Conservation (phyloP, 2,113 vertebrate genomes). For the Coregonus clupeaformis region DNA sequence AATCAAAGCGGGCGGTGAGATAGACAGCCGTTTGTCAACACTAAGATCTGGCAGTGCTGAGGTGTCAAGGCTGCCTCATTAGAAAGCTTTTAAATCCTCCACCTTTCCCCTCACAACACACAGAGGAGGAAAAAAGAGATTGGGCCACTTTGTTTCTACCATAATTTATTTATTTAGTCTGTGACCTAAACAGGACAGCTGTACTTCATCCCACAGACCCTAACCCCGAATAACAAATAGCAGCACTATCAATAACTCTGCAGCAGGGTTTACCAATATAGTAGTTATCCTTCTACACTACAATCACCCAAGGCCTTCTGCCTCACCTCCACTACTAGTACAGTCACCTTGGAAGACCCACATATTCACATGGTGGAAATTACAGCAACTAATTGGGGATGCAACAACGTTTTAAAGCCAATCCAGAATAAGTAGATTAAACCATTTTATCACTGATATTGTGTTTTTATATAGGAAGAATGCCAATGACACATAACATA, state of each 20-base stretch:
- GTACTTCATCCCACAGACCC: neutral
- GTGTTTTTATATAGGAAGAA: too few relatives aligned
- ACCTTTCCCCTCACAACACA: conserved; percentile 67
- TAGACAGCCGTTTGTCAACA: conserved; percentile 85
- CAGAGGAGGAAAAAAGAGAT: too few relatives aligned
- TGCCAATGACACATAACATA: too few relatives aligned
- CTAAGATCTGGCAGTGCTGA: conserved; percentile 77
- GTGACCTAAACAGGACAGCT: neutral
- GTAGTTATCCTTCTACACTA: neutral
- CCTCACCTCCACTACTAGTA: neutral
- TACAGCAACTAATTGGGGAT: too few relatives aligned
- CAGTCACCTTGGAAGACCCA: too few relatives aligned
- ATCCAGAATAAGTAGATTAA: too few relatives aligned
- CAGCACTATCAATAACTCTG: neutral
- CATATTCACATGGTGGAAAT: too few relatives aligned
- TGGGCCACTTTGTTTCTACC: conserved; percentile 65
- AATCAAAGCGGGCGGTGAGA: conserved; percentile 81
- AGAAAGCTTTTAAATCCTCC: conserved; percentile 77
- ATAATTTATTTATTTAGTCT: conserved; percentile 65
- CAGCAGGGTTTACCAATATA: neutral
- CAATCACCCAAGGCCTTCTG: neutral
- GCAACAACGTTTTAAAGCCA: too few relatives aligned
- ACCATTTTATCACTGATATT: too few relatives aligned
- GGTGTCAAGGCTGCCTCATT: conserved; percentile 79
- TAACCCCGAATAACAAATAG: conserved; percentile 15